A percentile compares a stretch with the other conserved stretches of the same genome.
phyloP scores from a whole-genome alignment of 2,797 vertebrate genomes.

The Gila robusta region DNA sequence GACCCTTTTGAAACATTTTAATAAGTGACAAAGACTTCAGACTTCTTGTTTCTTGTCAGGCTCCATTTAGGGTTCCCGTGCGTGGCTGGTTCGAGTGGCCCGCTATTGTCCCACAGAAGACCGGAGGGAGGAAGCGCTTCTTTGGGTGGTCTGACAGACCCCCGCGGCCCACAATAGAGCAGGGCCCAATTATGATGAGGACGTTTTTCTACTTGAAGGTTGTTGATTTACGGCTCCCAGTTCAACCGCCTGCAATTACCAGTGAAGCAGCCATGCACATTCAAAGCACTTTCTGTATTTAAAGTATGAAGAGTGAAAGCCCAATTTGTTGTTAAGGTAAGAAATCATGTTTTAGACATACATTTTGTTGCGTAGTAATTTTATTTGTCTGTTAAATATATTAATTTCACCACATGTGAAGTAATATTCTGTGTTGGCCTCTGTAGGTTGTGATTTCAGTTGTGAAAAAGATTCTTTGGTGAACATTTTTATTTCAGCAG shows the following conservation, averaged over 20 bases:
- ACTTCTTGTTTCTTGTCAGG: slow-evolving; percentile 72
- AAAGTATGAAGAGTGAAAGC: not conserved
- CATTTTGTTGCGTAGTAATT: not conserved
- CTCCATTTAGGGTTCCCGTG: slow-evolving; percentile 76
- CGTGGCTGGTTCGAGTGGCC: slow-evolving; percentile 76
- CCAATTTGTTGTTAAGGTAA: slow-evolving; percentile 30
- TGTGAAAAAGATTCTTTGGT: not conserved
- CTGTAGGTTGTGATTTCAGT: not conserved
- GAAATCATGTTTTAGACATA: slow-evolving; percentile 5
- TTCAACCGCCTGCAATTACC: slow-evolving; percentile 85
- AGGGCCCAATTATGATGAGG: slow-evolving; percentile 64
- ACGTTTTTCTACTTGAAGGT: slow-evolving; percentile 80
- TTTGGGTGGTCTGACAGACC: slow-evolving; percentile 78
- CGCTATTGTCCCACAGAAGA: slow-evolving; percentile 74
- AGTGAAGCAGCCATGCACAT: slow-evolving; percentile 10
- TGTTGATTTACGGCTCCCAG: slow-evolving; percentile 85
- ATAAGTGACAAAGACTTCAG: slow-evolving; percentile 31
- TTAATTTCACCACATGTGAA: not conserved
- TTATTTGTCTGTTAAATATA: not conserved
- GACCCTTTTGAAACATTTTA: slow-evolving; percentile 24
- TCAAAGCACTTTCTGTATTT: not conserved
- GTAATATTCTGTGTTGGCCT: not conserved
- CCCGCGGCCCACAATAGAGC: slow-evolving; percentile 48
- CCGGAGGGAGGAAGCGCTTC: slow-evolving; percentile 74
- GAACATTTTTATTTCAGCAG: not conserved